Conservation (phyloP, 1,140 invertebrate species). For the Carcinoscorpius rotundicauda region DNA sequence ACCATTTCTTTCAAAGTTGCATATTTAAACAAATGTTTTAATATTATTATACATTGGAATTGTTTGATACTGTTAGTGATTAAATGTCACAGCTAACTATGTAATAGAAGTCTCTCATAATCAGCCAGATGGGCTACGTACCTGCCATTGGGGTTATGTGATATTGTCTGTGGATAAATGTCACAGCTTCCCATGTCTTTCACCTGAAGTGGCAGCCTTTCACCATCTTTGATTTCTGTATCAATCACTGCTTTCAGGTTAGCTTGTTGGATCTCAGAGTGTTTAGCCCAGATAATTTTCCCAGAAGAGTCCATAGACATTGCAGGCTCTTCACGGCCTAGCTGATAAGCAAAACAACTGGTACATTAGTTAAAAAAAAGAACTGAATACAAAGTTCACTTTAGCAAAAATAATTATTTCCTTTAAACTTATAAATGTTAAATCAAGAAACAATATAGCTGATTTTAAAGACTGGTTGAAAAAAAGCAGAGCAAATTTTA, state of each 20-base stretch:
- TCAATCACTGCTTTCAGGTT: conserved; percentile 56
- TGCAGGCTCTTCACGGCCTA: conserved; percentile 95
- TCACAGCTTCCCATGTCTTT: conserved; percentile 99
- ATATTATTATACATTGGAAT: too few relatives aligned
- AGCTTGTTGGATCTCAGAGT: conserved; percentile 96
- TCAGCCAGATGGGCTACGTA: too few relatives aligned
- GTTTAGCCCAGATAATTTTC: conserved; percentile 97
- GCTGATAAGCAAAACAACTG: conserved; percentile 30
- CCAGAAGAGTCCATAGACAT: conserved; percentile 97
- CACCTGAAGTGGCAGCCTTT: conserved; percentile 77
- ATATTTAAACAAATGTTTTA: too few relatives aligned
- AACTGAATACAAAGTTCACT: not conserved
- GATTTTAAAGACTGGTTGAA: too few relatives aligned
- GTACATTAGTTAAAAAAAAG: conserved; percentile 23
- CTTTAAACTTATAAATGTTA: too few relatives aligned
- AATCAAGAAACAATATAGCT: too few relatives aligned
- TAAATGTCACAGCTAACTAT: too few relatives aligned
- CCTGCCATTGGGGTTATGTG: conserved; percentile 96
- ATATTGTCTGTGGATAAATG: conserved; percentile 97
- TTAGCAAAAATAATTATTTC: not conserved
- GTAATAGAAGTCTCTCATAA: too few relatives aligned
- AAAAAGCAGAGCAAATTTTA: too few relatives aligned
- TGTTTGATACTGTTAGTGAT: too few relatives aligned
- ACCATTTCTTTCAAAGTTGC: too few relatives aligned
- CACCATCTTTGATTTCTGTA: conserved; percentile 76